These are phyloP conservation scores for Lates calcarifer DNA, from an alignment of 2,113 vertebrate genomes.

Conservation along the genomic window DNA sequence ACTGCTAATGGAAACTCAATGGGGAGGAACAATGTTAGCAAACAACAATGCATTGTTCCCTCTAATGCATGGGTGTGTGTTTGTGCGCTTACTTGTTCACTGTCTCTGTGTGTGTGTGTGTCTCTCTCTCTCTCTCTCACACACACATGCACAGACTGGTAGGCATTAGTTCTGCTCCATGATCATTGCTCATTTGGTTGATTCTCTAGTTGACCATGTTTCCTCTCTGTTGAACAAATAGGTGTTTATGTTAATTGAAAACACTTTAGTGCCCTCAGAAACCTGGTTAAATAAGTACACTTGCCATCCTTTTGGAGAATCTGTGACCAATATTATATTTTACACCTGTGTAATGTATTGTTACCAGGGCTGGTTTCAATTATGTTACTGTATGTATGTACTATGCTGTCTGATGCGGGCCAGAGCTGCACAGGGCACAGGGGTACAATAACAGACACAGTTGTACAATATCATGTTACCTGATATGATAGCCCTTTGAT, in stretches of 20 bases:
- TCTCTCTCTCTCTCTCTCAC: neutral
- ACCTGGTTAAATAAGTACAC: conserved; percentile 46
- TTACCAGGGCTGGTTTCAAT: neutral
- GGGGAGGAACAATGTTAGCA: conserved; percentile 82
- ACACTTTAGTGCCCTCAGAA: conserved; percentile 53
- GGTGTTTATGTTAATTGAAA: conserved; percentile 75
- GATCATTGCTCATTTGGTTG: conserved; percentile 78
- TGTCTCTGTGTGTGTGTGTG: neutral
- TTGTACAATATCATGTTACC: neutral
- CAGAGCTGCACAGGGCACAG: too few species aligned
- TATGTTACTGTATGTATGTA: neutral
- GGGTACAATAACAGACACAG: neutral
- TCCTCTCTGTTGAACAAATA: conserved; percentile 76
- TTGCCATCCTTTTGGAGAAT: neutral
- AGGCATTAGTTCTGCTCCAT: conserved; percentile 78
- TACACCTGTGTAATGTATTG: conserved; percentile 22
- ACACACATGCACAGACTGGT: conserved; percentile 43
- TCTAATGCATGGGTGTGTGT: conserved; percentile 60
- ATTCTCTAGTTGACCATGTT: conserved; percentile 75
- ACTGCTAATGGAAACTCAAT: conserved; percentile 83
- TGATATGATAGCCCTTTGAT: neutral
- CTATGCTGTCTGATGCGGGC: neutral
- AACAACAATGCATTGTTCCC: conserved; percentile 74
- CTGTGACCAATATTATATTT: neutral
- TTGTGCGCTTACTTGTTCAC: conserved; percentile 20